These are phyloP conservation scores for Clitarchus hookeri DNA, from an alignment of 2,888 invertebrate genomes.

Conservation along the genomic window DNA sequence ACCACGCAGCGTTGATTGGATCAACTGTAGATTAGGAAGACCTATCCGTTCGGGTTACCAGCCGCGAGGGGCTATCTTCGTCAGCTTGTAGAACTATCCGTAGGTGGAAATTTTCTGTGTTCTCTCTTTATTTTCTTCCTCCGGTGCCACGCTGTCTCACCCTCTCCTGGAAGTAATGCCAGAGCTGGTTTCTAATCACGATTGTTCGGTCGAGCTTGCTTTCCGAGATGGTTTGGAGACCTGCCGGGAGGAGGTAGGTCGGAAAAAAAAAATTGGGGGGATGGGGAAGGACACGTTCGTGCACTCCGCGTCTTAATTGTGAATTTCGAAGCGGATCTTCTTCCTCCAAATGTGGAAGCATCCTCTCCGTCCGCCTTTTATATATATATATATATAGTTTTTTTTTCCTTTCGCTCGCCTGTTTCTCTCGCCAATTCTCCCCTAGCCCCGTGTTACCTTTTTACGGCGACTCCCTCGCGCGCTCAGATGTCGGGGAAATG, in stretches of 20 bases:
- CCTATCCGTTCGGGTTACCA: background rate
- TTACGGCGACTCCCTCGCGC: background rate
- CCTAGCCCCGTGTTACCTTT: background rate
- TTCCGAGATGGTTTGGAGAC: background rate
- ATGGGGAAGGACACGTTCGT: background rate
- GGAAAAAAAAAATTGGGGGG: background rate
- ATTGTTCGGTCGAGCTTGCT: background rate
- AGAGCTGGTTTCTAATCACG: background rate
- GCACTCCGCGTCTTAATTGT: background rate
- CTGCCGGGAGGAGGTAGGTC: background rate
- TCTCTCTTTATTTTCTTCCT: background rate
- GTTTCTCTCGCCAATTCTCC: background rate
- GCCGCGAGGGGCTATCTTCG: background rate
- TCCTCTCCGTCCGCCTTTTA: background rate
- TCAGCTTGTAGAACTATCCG: background rate
- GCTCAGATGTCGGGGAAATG: slow-evolving; percentile 10
- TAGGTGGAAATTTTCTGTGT: background rate
- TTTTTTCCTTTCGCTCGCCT: background rate
- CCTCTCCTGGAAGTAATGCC: background rate
- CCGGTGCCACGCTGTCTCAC: no score
- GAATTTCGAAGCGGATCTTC: background rate
- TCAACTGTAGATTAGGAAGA: background rate
- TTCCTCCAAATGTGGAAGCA: background rate
- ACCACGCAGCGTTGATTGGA: background rate
- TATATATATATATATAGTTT: background rate